A percentile compares a stretch with the other conserved stretches of the same genome.
Evolutionary conservation across 2,797 vertebrate genomes (phyloP).

Genomic region (Clarias fuscus): DNA sequence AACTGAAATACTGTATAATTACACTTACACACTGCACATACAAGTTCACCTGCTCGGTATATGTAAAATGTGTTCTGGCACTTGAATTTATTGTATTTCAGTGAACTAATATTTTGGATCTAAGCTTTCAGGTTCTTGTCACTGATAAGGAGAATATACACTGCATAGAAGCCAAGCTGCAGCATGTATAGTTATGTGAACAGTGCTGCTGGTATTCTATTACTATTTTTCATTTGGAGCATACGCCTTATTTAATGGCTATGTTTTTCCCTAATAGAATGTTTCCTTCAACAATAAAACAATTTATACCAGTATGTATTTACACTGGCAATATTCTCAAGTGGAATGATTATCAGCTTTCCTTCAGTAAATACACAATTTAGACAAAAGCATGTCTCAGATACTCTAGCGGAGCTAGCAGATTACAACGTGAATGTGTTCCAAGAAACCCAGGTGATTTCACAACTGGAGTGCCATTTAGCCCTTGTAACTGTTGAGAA

Average conservation of each 20-base stretch:
- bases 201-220: not conserved
- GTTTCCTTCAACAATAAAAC: slow-evolving; percentile 17
- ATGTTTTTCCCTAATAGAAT: slow-evolving; percentile 31
- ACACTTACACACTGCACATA: not conserved
- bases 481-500: not conserved
- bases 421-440: slow-evolving; percentile 23
- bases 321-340: slow-evolving; percentile 40
- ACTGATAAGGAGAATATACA: not conserved
- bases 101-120: slow-evolving; percentile 13
- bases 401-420: slow-evolving; percentile 14
- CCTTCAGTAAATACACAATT: slow-evolving; percentile 24
- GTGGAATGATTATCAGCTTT: slow-evolving; percentile 38
- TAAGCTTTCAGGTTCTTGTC: slow-evolving; percentile 8
- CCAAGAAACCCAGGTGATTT: not conserved
- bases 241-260: slow-evolving; percentile 15
- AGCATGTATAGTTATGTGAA: not conserved
- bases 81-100: slow-evolving; percentile 2
- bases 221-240: not conserved
- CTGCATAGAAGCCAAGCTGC: not conserved
- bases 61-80: not conserved
- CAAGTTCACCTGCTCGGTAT: slow-evolving; percentile 11
- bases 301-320: slow-evolving; percentile 29
- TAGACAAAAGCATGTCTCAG: slow-evolving; percentile 32
- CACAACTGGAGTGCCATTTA: not conserved
- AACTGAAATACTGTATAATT: not conserved